These are phyloP conservation scores for Pionites leucogaster DNA, from an alignment of 2,113 vertebrate genomes.

Conservation along the genomic window DNA sequence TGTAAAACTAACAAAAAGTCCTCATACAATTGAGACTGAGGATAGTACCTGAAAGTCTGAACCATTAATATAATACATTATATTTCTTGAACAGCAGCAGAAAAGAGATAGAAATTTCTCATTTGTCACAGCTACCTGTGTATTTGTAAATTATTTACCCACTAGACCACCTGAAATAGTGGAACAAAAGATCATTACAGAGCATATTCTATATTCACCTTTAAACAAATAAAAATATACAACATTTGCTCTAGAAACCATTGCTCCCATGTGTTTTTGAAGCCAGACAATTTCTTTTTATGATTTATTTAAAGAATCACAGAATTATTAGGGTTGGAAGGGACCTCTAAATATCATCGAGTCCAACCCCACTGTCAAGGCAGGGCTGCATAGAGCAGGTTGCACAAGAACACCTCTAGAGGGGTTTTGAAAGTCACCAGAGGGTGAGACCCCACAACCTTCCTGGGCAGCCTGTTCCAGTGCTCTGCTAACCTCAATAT, in stretches of 20 bases:
- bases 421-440: too few species aligned
- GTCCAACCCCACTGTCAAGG: too few species aligned
- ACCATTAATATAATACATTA: background rate
- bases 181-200: background rate
- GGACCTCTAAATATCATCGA: too few species aligned
- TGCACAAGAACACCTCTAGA: too few species aligned
- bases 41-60: background rate
- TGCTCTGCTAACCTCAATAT: too few species aligned
- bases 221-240: background rate
- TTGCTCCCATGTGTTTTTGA: background rate
- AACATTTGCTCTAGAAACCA: background rate
- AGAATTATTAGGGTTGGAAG: background rate
- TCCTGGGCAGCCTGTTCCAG: too few species aligned
- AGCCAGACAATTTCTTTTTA: background rate
- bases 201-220: background rate
- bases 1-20: background rate
- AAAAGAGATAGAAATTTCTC: background rate
- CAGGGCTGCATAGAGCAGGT: too few species aligned
- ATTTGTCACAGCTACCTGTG: background rate
- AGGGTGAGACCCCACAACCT: too few species aligned
- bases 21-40: background rate
- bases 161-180: background rate
- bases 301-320: background rate
- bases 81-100: background rate
- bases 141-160: background rate